Evolutionary conservation across 37 sponge, comb jelly and placozoan genomes (phyloP), one percentile per base, ranked within the genome.

Genomic region (Amphimedon queenslandica): DNA sequence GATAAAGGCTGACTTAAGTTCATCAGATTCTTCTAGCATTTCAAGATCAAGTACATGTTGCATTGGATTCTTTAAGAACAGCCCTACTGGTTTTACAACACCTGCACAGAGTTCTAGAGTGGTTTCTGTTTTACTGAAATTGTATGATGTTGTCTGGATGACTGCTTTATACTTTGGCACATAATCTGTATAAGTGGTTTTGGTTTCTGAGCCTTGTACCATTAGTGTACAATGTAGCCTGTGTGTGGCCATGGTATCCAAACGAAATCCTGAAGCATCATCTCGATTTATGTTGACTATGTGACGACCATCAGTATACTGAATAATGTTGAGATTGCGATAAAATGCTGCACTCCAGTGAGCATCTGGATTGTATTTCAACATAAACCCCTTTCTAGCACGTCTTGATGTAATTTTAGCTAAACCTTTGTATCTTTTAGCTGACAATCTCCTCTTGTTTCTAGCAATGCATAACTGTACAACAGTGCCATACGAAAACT

Each of bases 191-290:
- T 55, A 42, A 37, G 81, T 72, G n/a, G 70, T 61, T 29, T 47
- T 24, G 10, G 42, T 33, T 30, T 75, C 33, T 56, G 43, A 71
- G 40, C 40, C 72, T 23, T 37, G 42, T 21, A 82, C 76, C 16
- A 61, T 37, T n/a, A 64, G 66, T 6, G 78, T 84, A 6, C 57
- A 10, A 71, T 84, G 57, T 35, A 66, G 67, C 13, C 61, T 64
- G 40, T 36, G 35, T 31, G 84, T 84, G 23, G 78, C 42, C 10
- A 84, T 42, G 21, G 72, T 84, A 28, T 84, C 81, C 20, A 77
- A 64, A 1, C 78, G 30, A 63, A 72, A 84, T 25, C 84, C 84
- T 23, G 78, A 20, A 31, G 78, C 78, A 77, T 84, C 84, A 72
- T 84, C 84, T 38, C 84, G 30, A 66, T 84, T 84, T 10, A 77